A percentile compares a stretch with the other conserved stretches of the same genome.
phyloP scores from a whole-genome alignment of 2,888 invertebrate genomes.

The Sphinx pinastri region DNA sequence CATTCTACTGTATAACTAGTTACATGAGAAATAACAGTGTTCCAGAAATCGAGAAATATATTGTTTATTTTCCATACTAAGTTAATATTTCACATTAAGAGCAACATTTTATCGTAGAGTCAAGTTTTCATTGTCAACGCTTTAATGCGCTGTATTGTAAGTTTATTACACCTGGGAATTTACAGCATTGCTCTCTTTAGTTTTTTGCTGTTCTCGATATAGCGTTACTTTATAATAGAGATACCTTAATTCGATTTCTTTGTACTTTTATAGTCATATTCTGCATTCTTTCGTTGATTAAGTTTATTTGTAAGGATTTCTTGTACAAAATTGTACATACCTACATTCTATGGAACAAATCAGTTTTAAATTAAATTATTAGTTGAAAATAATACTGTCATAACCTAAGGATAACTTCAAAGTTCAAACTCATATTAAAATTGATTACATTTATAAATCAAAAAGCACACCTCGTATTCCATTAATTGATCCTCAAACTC shows the following conservation, averaged over 20 bases:
- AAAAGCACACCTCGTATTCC: too few species aligned
- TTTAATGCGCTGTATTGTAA: not conserved
- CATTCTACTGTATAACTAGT: not conserved
- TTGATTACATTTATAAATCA: too few species aligned
- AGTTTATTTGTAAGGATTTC: not conserved
- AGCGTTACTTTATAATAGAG: not conserved
- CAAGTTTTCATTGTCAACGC: conserved; percentile 4
- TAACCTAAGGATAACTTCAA: not conserved
- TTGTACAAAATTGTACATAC: not conserved
- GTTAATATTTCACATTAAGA: conserved; percentile 15
- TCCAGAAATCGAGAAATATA: not conserved
- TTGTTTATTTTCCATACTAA: not conserved
- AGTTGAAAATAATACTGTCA: too few species aligned
- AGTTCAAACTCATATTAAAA: too few species aligned
- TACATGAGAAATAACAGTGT: not conserved
- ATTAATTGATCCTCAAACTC: too few species aligned
- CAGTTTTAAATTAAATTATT: too few species aligned
- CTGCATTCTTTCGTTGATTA: not conserved
- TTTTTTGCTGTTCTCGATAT: not conserved
- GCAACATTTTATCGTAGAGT: not conserved
- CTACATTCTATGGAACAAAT: too few species aligned
- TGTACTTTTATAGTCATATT: not conserved
- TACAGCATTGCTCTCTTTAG: not conserved
- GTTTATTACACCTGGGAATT: conserved; percentile 13
- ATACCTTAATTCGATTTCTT: not conserved